Evolutionary conservation across 1,140 invertebrate genomes (phyloP).

Genomic region (Caenorhabditis tropicalis): DNA sequence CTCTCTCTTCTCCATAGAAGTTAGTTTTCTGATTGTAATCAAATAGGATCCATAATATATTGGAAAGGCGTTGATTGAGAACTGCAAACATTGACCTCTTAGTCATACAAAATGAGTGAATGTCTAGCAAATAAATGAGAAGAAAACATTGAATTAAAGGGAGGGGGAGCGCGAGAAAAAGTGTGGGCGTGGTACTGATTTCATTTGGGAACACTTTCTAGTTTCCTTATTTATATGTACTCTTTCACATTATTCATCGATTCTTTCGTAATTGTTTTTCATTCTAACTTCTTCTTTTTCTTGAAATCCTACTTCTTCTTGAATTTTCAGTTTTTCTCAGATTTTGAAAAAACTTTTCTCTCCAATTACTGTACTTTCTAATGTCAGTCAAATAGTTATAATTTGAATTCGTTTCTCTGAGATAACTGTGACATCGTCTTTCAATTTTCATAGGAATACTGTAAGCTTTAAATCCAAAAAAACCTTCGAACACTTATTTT

Average conservation of each 20-base stretch:
- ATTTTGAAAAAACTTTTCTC: too few species aligned
- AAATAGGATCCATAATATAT: background rate
- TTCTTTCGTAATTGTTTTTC: background rate
- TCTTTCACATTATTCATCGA: background rate
- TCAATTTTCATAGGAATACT: too few species aligned
- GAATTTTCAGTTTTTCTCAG: too few species aligned
- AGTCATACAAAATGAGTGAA: background rate
- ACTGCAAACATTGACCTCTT: constrained; percentile 42
- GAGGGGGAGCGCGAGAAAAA: background rate
- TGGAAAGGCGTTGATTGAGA: constrained; percentile 11
- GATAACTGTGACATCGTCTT: too few species aligned
- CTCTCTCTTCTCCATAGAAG: background rate
- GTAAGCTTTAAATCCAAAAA: too few species aligned
- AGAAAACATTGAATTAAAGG: constrained; percentile 25
- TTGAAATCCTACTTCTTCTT: too few species aligned
- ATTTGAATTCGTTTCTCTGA: too few species aligned
- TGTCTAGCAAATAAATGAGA: constrained; percentile 39
- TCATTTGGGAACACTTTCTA: constrained; percentile 4
- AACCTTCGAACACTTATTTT: too few species aligned
- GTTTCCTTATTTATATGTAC: too few species aligned
- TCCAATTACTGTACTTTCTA: too few species aligned
- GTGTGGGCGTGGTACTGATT: constrained; percentile 28
- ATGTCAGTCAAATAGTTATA: too few species aligned
- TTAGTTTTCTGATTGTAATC: background rate
- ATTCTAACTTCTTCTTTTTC: background rate